Evolutionary conservation across 2,888 invertebrate species (phyloP).

Genomic region (Eledone cirrhosa): DNA sequence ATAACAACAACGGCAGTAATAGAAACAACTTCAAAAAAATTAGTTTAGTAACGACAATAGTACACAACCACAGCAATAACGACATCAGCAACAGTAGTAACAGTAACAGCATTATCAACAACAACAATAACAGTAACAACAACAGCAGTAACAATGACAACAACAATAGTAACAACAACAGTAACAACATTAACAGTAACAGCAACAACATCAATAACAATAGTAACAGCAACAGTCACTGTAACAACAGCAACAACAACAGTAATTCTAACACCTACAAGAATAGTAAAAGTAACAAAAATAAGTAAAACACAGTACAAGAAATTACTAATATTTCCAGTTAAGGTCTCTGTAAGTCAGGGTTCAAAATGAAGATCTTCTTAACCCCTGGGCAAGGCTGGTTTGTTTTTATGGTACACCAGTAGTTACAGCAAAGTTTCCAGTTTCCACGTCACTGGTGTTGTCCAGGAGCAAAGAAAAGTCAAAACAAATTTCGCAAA

Average conservation of each 20-base stretch:
- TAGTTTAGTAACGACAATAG: too few relatives aligned
- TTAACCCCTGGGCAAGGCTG: too few relatives aligned
- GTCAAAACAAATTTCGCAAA: too few relatives aligned
- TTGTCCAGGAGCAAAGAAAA: too few relatives aligned
- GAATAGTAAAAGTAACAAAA: too few relatives aligned
- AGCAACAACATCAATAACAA: neutral
- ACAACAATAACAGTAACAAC: constrained; percentile 30
- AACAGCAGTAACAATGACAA: neutral
- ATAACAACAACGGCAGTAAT: neutral
- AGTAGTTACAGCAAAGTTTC: too few relatives aligned
- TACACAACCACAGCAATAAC: neutral
- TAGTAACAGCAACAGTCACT: neutral
- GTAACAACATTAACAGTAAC: neutral
- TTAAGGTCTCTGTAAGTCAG: too few relatives aligned
- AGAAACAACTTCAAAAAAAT: neutral
- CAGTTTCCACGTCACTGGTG: too few relatives aligned
- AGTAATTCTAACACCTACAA: neutral
- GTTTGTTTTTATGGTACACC: too few relatives aligned
- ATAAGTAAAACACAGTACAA: too few relatives aligned
- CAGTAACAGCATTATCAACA: neutral
- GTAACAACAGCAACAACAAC: neutral
- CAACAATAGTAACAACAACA: neutral
- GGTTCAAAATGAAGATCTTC: too few relatives aligned
- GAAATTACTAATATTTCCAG: too few relatives aligned
- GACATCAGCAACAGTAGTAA: neutral